These are phyloP conservation scores for Melospiza melodia DNA, from an alignment of 2,113 vertebrate genomes.

Conservation along the genomic window DNA sequence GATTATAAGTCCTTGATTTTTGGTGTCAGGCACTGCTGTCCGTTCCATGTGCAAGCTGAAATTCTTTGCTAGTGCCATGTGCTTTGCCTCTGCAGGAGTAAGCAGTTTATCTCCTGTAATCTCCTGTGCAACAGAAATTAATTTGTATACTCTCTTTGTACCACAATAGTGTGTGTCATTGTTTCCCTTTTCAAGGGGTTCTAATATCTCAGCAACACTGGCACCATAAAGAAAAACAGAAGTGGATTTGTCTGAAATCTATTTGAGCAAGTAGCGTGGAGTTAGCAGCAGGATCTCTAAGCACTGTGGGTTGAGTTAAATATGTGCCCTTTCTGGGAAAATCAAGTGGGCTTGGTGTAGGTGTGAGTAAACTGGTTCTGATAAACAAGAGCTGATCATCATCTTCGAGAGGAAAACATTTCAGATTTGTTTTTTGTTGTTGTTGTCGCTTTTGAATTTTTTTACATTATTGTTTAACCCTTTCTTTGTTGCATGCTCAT, in stretches of 20 bases:
- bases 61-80: slow-evolving; percentile 22
- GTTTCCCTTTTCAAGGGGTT: neutral
- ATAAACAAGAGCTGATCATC: neutral
- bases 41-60: neutral
- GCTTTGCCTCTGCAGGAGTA: slow-evolving; percentile 35
- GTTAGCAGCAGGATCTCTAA: neutral
- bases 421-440: neutral
- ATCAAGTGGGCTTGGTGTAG: neutral
- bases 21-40: neutral
- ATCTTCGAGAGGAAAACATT: neutral
- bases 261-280: neutral
- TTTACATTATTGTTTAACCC: neutral
- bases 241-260: slow-evolving; percentile 22
- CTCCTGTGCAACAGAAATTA: neutral
- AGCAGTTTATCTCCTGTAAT: slow-evolving; percentile 58
- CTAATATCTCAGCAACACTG: neutral
- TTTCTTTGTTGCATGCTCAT: neutral
- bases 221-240: neutral
- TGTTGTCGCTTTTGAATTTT: neutral
- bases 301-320: slow-evolving; percentile 11
- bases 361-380: neutral
- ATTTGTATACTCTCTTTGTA: slow-evolving; percentile 41
- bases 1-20: slow-evolving; percentile 19
- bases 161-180: neutral
- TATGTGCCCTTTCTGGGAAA: slow-evolving; percentile 25